Evolutionary conservation across 2,113 vertebrate species (phyloP), one percentile per base, ranked within the genome.

Genomic region (Gopherus flavomarginatus): DNA sequence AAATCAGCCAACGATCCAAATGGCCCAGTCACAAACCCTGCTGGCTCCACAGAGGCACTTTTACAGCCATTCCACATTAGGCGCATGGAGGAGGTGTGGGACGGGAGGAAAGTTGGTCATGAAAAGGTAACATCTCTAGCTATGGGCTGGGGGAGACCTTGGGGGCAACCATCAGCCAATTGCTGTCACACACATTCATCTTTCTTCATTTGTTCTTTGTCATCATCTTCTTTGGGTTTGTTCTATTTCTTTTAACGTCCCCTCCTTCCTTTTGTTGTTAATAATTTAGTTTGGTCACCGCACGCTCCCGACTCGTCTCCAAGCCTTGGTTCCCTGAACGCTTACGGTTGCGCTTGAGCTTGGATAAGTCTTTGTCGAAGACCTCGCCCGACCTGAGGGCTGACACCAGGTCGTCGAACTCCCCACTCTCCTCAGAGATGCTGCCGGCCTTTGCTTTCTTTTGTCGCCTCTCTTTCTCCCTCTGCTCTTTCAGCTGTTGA

Each of bases 351-450:
- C 99, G 99, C 95, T 99, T 99, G 80, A 99, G 99, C 97, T 99
- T 99, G 97, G 99, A 99, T 92, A 99, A 99, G 98, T 99, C 99
- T 98, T 99, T 99, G 98, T 99, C 99, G 7, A 99, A 99, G 92
- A 99, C 99, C 97, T 99, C 99, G 7, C 99, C 99, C 0, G 99
- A 99, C 82, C 99, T 99, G 95, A 99, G 83, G 4, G 99, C 99
- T 0, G 99, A 99, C 85, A 99, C 99, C 93, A 99, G 98, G 98
- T 99, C 99, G 27, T 99, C 99, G 16, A 99, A 99, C 96, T 99
- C 99, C 16, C 99, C 99, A 0, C 99, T 98, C 96, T 99, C 99
- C 21, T 99, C 99, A 0, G 99, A 98, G 29, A 98, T 89, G 53
- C 98, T 97, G 38, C 98, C 97, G 0, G 95, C 97, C 53, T 97